Percentiles rank a stretch among this genome's conserved stretches.
Conservation (phyloP, 2,797 vertebrate genomes). For the Oceanodroma leucorhoa region DNA sequence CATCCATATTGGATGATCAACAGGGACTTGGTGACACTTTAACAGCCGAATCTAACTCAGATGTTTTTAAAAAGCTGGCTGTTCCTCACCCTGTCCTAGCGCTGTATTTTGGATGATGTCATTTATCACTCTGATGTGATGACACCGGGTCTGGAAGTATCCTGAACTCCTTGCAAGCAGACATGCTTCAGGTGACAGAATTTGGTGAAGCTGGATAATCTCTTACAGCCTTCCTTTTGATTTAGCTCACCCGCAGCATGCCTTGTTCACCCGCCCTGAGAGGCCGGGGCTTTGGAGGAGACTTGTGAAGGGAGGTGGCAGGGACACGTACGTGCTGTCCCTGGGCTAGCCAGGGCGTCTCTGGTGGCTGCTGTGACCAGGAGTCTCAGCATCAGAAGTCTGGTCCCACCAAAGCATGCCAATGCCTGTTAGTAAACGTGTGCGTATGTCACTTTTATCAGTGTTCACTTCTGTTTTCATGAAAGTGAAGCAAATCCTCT, state of each 20-base stretch:
- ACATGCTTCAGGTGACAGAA: neutral
- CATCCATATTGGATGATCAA: neutral
- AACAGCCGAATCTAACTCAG: neutral
- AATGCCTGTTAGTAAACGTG: fast-evolving
- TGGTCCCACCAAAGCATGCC: fast-evolving
- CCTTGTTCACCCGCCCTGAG: neutral
- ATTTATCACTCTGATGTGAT: neutral
- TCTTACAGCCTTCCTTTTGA: neutral
- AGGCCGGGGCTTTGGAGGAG: neutral
- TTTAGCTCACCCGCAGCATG: neutral
- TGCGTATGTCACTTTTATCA: fast-evolving
- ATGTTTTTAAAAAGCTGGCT: neutral
- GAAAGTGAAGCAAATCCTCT: neutral
- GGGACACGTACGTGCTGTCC: fast-evolving
- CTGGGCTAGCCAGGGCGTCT: neutral
- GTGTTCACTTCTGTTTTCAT: neutral
- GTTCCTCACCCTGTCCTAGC: neutral
- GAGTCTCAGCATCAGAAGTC: neutral
- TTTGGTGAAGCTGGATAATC: neutral
- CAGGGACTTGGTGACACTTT: fast-evolving
- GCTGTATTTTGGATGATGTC: neutral
- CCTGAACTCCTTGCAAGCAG: neutral
- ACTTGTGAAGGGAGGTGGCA: neutral
- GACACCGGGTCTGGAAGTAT: neutral
- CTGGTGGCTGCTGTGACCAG: neutral